phyloP scores from a whole-genome alignment of 2,797 vertebrate species.

The Leontopithecus rosalia region DNA sequence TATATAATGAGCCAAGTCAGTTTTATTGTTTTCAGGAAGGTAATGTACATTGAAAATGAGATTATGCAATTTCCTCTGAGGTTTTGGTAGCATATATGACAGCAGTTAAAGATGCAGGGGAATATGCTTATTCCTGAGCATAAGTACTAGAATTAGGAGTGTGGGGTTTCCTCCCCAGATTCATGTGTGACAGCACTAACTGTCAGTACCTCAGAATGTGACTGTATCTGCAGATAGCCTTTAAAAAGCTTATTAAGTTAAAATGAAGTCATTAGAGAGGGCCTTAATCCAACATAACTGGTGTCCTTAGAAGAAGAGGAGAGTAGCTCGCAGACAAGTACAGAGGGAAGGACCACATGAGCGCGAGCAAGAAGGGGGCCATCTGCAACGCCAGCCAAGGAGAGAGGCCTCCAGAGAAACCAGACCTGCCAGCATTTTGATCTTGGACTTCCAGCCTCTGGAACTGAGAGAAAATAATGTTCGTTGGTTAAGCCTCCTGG shows the following conservation, averaged over 20 bases:
- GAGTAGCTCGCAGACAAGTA: neutral
- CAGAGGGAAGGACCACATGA: neutral
- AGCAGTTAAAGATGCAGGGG: neutral
- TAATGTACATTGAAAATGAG: neutral
- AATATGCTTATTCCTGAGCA: neutral
- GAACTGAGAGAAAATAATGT: neutral
- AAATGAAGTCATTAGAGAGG: neutral
- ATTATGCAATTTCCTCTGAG: neutral
- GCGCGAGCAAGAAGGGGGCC: neutral
- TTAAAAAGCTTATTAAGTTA: neutral
- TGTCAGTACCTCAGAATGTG: neutral
- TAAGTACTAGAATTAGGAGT: neutral
- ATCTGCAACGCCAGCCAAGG: fast-evolving
- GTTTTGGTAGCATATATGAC: neutral
- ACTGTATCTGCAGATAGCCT: neutral
- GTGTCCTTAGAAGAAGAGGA: neutral
- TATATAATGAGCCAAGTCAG: neutral
- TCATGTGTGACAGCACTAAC: neutral
- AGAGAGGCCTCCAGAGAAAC: neutral
- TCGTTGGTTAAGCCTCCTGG: neutral
- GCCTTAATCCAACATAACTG: neutral
- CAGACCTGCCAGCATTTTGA: neutral
- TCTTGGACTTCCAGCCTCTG: neutral
- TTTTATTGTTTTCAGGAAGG: neutral
- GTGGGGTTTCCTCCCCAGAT: neutral